Conservation (phyloP, 2,888 invertebrate genomes). For the Oegoconia quadripuncta region DNA sequence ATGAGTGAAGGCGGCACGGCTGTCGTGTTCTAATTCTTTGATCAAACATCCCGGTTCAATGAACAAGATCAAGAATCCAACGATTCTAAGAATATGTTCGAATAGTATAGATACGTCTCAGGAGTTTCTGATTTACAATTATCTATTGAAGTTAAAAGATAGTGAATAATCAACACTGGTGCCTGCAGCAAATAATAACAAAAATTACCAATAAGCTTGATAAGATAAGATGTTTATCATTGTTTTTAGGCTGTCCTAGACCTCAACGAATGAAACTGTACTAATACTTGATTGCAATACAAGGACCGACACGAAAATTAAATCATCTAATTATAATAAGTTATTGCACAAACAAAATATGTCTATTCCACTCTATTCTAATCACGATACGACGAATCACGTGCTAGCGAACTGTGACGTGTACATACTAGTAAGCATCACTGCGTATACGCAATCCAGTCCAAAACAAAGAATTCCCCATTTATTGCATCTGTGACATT, state of each 20-base stretch:
- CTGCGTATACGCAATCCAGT: background rate
- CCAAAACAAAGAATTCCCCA: slow-evolving; percentile 1
- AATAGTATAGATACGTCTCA: slow-evolving; percentile 2
- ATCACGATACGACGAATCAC: slow-evolving; percentile 7
- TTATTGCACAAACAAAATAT: background rate
- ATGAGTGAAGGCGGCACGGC: slow-evolving; percentile 47
- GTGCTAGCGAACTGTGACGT: background rate
- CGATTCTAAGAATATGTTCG: slow-evolving; percentile 2
- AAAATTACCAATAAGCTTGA: too few species aligned
- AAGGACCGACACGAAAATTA: background rate
- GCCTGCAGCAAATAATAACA: too few species aligned
- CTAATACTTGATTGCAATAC: too few species aligned
- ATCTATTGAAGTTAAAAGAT: background rate
- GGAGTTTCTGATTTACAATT: background rate
- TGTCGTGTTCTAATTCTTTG: slow-evolving; percentile 39
- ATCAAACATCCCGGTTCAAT: slow-evolving; percentile 44
- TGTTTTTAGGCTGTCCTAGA: too few species aligned
- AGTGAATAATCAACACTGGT: too few species aligned
- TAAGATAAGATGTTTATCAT: too few species aligned
- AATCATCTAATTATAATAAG: background rate
- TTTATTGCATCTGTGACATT: slow-evolving; percentile 8
- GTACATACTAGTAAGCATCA: background rate
- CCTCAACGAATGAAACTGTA: too few species aligned
- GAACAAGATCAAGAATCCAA: slow-evolving; percentile 29
- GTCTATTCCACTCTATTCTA: slow-evolving; percentile 4